These are phyloP conservation scores for Mustelus asterias DNA, from an alignment of 2,113 vertebrate genomes.

Conservation along the genomic window DNA sequence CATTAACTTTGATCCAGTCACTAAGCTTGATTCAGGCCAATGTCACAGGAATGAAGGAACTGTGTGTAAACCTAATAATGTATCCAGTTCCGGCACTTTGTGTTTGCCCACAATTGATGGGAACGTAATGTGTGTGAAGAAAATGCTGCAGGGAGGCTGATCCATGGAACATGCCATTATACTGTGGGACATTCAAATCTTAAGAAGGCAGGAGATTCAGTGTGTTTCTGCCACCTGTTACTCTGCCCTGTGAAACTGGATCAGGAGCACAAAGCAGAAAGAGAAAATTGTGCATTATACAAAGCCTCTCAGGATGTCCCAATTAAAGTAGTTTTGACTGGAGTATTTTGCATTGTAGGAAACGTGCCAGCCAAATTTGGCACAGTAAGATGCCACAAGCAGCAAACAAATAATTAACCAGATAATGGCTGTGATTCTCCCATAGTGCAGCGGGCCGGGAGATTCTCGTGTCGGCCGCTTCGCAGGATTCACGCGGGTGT, in stretches of 20 bases:
- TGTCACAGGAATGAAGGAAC: background rate
- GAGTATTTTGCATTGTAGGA: background rate
- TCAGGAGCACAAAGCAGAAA: background rate
- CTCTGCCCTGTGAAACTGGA: background rate
- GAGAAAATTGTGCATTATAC: background rate
- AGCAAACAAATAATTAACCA: background rate
- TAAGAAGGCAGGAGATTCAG: background rate
- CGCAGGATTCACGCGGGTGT: too few relatives aligned
- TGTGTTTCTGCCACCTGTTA: background rate
- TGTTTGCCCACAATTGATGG: background rate
- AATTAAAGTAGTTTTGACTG: background rate
- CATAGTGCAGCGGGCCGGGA: background rate
- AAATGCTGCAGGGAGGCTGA: background rate
- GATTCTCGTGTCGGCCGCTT: background rate
- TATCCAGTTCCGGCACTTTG: background rate
- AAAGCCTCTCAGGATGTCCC: background rate
- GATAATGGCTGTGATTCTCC: background rate
- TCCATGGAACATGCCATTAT: background rate
- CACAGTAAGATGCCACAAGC: background rate
- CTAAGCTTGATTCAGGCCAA: background rate
- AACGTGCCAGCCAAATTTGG: background rate
- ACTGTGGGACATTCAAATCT: background rate
- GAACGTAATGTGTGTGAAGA: background rate
- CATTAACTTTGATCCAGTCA: background rate
- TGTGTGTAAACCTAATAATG: background rate